phyloP scores from a whole-genome alignment of 2,113 vertebrate species.

The Macheiramphus alcinus region DNA sequence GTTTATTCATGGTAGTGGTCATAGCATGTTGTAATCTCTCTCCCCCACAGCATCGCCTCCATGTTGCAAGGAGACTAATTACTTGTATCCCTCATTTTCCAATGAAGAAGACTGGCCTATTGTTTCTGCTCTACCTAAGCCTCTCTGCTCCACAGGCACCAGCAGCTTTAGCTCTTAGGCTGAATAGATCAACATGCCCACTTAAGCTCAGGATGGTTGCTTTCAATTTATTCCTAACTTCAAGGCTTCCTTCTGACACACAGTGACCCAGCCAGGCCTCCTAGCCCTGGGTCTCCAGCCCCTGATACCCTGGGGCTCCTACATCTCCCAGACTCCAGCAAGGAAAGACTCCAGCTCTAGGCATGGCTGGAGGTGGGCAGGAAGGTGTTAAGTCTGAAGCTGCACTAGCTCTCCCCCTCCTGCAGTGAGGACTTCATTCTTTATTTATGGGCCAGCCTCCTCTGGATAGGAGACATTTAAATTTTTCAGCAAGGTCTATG shows the following conservation, averaged over 20 bases:
- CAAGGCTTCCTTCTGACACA: not conserved
- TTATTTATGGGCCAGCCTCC: constrained; percentile 51
- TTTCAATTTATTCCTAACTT: not conserved
- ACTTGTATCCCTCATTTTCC: not conserved
- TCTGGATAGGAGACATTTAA: constrained; percentile 36
- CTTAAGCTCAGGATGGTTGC: not conserved
- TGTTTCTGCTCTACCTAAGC: not conserved
- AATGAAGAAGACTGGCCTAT: not conserved
- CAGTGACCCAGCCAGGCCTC: not conserved
- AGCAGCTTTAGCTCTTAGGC: not conserved
- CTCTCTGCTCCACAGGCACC: not conserved
- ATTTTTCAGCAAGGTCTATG: constrained; percentile 58
- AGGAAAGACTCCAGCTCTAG: not conserved
- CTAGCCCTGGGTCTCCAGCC: not conserved
- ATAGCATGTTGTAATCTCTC: not conserved
- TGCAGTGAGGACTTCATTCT: constrained; percentile 27
- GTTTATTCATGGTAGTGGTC: not conserved
- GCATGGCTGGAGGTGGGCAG: not conserved
- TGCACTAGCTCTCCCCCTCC: not conserved
- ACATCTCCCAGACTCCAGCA: not conserved
- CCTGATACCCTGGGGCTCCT: not conserved
- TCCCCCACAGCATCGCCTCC: not conserved
- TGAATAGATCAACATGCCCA: not conserved
- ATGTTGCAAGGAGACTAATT: not conserved
- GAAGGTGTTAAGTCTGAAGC: constrained; percentile 19